Evolutionary conservation across 1,140 invertebrate genomes (phyloP), one percentile per base, ranked within the genome.

Genomic region (Calycopis cecrops): DNA sequence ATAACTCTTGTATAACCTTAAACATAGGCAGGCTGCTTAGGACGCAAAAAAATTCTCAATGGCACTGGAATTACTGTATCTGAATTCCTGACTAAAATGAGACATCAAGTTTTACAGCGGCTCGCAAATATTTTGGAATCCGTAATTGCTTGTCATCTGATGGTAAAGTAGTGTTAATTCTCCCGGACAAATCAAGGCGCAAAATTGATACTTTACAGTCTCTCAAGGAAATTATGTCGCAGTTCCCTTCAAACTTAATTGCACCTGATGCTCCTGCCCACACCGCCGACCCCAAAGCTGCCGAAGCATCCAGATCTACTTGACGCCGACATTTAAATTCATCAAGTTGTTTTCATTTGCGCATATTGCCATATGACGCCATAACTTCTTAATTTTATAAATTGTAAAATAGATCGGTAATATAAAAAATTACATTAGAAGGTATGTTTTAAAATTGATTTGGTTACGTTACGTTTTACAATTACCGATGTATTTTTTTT

Each of bases 61-160:
- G 1, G 18, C 9, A 18, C 44, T 47, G 16, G 16, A 2, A 47
- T 47, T 10, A 28, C 11, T 8, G 3, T 47, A 17, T 47, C 17
- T 4, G 44, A 47, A 16, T 47, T 47, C 9, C 42, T 44, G 9
- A 17, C 42, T 4, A 44, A 44, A n/a, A 16, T 9, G 12, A 44
- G 42, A 12, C 42, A 44, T 16, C 11, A 44, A 18, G 48, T 50
- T 50, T 35, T 28, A 35, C 21, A 8, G n/a, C 21, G 14, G 55
- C 49, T 35, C 49, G 55, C 40, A 42, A 57, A 12, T 34, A 47
- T 11, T 52, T 52, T 12, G 55, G 55, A 11, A 18, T 58, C 1
- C 37, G 34, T 35, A 35, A 18, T 12, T 58, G 50, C 14, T 52
- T 40, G 50, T 58, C 50, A 9, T 33, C 40, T 0, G 56, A 58